Conservation (phyloP, 2,888 invertebrate genomes). For the Carabus problematicus region DNA sequence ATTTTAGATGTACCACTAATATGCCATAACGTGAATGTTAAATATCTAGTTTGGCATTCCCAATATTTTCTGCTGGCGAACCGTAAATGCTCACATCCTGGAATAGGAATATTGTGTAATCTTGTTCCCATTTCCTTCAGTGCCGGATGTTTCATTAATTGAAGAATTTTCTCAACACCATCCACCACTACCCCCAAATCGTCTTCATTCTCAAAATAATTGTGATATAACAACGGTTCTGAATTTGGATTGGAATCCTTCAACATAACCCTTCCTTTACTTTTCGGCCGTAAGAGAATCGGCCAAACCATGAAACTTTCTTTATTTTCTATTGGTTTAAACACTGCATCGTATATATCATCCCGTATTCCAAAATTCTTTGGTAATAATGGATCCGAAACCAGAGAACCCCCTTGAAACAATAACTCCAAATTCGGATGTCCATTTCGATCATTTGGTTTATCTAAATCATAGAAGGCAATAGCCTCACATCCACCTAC, state of each 20-base stretch:
- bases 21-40: not conserved
- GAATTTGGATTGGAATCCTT: conserved; percentile 62
- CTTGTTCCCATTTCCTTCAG: conserved; percentile 66
- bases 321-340: conserved; percentile 53
- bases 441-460: conserved; percentile 65
- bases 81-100: conserved; percentile 65
- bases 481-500: conserved; percentile 74
- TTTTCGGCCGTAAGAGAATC: conserved; percentile 66
- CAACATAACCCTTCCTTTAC: conserved; percentile 66
- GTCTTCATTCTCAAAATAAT: conserved; percentile 66
- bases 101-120: conserved; percentile 67
- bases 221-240: conserved; percentile 68
- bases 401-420: conserved; percentile 68
- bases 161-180: conserved; percentile 67
- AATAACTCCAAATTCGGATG: conserved; percentile 74
- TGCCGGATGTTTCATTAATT: conserved; percentile 66
- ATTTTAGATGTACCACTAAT: conserved; percentile 71
- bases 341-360: conserved; percentile 54
- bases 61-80: conserved; percentile 65
- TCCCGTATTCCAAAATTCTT: conserved; percentile 60
- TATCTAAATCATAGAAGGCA: conserved; percentile 68
- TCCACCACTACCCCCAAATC: conserved; percentile 72
- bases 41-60: not conserved
- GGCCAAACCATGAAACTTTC: conserved; percentile 63
- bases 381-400: conserved; percentile 62